Base-by-base conservation (phyloP, 2,888 invertebrate genomes). In the Synergus gifuensis region DNA sequence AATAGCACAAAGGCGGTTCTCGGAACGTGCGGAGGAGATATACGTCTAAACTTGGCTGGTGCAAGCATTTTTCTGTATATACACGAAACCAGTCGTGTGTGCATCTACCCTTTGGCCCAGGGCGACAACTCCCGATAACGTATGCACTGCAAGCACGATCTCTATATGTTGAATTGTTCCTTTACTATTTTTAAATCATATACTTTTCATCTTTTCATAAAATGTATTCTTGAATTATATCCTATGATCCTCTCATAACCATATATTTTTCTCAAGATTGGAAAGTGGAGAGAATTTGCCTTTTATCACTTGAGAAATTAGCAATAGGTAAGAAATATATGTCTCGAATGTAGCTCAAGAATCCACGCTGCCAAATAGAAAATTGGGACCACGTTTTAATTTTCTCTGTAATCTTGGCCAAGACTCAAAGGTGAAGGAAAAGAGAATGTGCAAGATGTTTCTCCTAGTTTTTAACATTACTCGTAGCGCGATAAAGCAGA, bases 41-140 rank as follows among this genome's bases (percentile, higher is more conserved):
- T 62, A 63, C 18, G 28, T 76, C 14, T 76, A 49, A 79, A 79
- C 40, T 63, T 44, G 28, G 76, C 58, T 46, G 60, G 46, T 69
- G 22, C 63, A n/a, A n/a, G 40, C n/a, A 79, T 42, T 73, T 54
- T 60, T 76, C 42, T 42, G n/a, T 63, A 8, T 76, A 14, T 64
- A 46, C 44, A 62, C 8, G 62, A 42, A 76, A 62, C 49, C 67
- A 69, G 22, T 22, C 69, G 69, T 46, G 42, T 60, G 67, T 58
- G 16, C 46, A 60, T 67, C 58, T n/a, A 58, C n/a, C 18, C 84
- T 81, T 87, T 87, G 84, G 83, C 82, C 82, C 78, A 79, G 76
- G 81, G 83, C 83, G 84, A 87, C 87, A 87, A 85, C 84, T 82
- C 82, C 80, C 83, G 85, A 87, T 87, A 87, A 86, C 83, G 86